Evolutionary conservation across 2,113 vertebrate genomes (phyloP).

Genomic region (Onychostruthus taczanowskii): DNA sequence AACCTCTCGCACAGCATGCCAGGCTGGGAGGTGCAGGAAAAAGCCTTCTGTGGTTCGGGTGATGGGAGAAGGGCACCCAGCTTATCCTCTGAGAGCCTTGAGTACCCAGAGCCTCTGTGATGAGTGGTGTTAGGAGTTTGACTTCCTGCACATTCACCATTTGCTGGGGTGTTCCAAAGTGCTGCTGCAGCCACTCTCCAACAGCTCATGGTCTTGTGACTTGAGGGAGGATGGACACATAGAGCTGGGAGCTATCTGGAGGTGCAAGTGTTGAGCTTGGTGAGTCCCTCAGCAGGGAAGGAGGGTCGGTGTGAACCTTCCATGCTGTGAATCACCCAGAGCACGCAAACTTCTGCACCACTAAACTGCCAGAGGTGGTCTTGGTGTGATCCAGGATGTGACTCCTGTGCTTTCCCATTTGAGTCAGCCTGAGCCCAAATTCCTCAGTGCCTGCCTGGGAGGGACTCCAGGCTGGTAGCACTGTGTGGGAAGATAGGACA

Average conservation of each 20-base stretch:
- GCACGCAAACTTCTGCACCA: rapidly evolving
- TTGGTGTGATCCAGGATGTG: not conserved
- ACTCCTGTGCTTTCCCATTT: not conserved
- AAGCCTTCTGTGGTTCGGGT: not conserved
- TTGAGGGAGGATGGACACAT: not conserved
- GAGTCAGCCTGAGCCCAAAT: not conserved
- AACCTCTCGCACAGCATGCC: not conserved
- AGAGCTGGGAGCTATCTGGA: not conserved
- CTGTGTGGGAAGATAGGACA: not conserved
- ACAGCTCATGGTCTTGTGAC: not conserved
- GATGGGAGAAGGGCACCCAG: not conserved
- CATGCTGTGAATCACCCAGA: not conserved
- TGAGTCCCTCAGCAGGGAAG: not conserved
- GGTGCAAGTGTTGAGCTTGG: not conserved
- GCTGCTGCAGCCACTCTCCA: not conserved
- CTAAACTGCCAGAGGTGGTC: not conserved
- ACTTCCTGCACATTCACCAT: not conserved
- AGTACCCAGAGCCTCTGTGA: not conserved
- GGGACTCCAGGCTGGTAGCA: not conserved
- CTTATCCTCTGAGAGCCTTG: not conserved
- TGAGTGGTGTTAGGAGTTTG: not conserved
- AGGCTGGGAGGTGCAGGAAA: not conserved
- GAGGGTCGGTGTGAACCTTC: not conserved
- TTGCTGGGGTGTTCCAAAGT: not conserved
- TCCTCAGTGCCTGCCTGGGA: not conserved